Percentiles rank a stretch among this genome's conserved stretches.
Conservation (phyloP, 2,888 invertebrate species). For the Spatulosminthurus flaviceps region DNA sequence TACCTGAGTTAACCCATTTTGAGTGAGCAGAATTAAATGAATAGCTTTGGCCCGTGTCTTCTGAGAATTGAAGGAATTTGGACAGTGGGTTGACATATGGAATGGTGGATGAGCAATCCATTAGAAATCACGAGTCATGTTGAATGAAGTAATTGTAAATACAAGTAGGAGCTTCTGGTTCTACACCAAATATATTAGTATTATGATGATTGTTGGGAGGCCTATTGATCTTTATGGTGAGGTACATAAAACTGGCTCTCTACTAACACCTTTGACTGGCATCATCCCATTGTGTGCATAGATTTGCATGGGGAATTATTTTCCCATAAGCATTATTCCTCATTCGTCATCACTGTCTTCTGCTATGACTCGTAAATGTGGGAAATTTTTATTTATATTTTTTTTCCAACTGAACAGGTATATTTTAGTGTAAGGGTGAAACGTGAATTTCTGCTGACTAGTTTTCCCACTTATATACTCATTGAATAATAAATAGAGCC, state of each 20-base stretch:
- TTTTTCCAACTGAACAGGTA: too few relatives aligned
- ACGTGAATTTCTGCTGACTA: background rate
- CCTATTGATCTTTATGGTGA: background rate
- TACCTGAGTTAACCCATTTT: conserved; percentile 10
- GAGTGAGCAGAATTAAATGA: background rate
- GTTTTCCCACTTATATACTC: background rate
- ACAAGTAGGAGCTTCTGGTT: conserved; percentile 39
- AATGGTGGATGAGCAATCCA: conserved; percentile 28
- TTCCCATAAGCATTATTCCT: background rate
- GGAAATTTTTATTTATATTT: conserved; percentile 18
- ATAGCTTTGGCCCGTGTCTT: conserved; percentile 5
- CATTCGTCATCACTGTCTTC: conserved; percentile 29
- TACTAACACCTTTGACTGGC: conserved; percentile 24
- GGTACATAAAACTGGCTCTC: conserved; percentile 8
- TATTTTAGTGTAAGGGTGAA: background rate
- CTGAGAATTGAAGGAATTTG: background rate
- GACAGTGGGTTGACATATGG: background rate
- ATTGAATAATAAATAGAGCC: background rate
- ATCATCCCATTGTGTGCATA: conserved; percentile 34
- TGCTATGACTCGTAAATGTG: background rate
- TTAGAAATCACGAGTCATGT: conserved; percentile 20
- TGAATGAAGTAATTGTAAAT: conserved; percentile 25
- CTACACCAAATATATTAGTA: conserved; percentile 33
- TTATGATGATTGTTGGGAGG: background rate
- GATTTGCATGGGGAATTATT: conserved; percentile 34